Conservation (phyloP, 1,140 invertebrate genomes). For the Cotesia glomerata region DNA sequence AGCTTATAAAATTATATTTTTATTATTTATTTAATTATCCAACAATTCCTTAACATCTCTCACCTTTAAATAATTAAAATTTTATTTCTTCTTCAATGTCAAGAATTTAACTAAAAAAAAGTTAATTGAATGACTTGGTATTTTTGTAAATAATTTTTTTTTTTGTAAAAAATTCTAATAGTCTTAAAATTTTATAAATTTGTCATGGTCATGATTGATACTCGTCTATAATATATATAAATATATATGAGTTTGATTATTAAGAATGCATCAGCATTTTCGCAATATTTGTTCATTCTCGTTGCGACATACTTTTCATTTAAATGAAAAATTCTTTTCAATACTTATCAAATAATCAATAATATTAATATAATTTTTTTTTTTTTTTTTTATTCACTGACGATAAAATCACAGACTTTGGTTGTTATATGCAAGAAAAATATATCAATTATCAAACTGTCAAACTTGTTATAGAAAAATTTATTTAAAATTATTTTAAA, state of each 20-base stretch:
- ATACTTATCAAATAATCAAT: slow-evolving; percentile 5
- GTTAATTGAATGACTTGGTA: too few species aligned
- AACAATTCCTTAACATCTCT: neutral
- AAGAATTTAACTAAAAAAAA: too few species aligned
- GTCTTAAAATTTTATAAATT: neutral
- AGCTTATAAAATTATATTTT: neutral
- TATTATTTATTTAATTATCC: neutral
- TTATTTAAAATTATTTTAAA: too few species aligned
- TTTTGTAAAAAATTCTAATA: neutral
- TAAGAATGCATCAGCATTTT: too few species aligned
- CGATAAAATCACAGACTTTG: too few species aligned
- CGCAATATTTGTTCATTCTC: too few species aligned
- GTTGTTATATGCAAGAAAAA: too few species aligned
- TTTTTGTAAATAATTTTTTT: too few species aligned
- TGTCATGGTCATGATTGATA: neutral
- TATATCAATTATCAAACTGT: too few species aligned
- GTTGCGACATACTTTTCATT: too few species aligned
- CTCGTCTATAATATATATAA: neutral
- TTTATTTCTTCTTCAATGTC: neutral
- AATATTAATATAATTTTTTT: neutral
- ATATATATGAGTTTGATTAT: neutral
- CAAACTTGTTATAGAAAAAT: too few species aligned
- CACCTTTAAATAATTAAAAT: neutral
- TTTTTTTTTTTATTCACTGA: too few species aligned
- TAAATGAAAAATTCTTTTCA: neutral